Percentiles rank a stretch among this genome's conserved stretches.
Evolutionary conservation across 2,888 invertebrate genomes (phyloP).

Genomic region (Leptinotarsa tumamoca): DNA sequence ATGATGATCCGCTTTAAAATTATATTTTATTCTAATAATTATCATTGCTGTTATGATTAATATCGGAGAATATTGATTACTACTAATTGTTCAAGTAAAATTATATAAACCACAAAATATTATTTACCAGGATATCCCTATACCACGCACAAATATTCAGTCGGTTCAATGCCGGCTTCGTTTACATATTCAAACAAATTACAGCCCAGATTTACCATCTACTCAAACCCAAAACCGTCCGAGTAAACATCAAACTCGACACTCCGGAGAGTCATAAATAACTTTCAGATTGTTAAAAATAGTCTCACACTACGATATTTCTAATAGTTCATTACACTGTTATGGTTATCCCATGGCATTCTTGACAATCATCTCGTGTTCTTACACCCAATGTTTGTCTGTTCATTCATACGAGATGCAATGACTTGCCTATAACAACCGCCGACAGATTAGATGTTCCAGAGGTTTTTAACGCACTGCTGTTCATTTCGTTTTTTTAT

Average conservation of each 20-base stretch:
- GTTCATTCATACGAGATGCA: conserved; percentile 17
- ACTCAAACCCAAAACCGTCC: background rate
- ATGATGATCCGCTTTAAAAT: no score
- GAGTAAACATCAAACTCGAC: conserved; percentile 13
- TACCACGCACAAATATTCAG: background rate
- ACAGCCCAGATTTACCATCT: background rate
- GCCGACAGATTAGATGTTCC: background rate
- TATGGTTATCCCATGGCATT: conserved; percentile 20
- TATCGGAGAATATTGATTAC: no score
- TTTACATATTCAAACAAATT: background rate
- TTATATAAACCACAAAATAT: no score
- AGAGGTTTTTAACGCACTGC: conserved; percentile 1
- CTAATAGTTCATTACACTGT: conserved; percentile 16
- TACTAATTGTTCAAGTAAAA: no score
- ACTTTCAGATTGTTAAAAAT: conserved; percentile 13
- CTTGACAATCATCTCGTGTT: conserved; percentile 15
- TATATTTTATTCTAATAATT: no score
- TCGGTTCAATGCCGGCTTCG: background rate
- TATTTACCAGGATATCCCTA: no score
- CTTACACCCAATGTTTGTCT: conserved; percentile 17
- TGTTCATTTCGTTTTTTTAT: background rate
- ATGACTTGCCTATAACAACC: conserved; percentile 10
- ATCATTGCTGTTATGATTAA: no score
- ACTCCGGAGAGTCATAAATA: conserved; percentile 12
- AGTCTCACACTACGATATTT: conserved; percentile 15